Base-by-base conservation (phyloP, 2,113 vertebrate genomes). In the Atrichornis clamosus region DNA sequence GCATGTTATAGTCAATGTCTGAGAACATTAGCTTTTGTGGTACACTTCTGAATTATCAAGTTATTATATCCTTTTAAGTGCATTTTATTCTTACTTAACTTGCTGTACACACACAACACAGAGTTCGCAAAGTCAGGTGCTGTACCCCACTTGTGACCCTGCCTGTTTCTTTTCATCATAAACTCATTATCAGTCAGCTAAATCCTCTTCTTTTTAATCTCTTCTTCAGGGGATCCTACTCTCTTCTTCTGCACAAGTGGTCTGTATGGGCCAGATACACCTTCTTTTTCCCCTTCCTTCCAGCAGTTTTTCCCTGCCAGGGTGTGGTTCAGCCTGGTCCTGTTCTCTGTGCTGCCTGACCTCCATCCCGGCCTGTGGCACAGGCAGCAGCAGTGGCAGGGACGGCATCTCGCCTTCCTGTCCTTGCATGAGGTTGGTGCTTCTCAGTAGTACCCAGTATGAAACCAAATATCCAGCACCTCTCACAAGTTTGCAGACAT, bases 341-440 rank as follows among this genome's bases (percentile, higher is more conserved):
- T 30, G 17, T 73, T 75, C 32, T 80, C 1, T 0, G 6, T 12
- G 3, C 52, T 10, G 4, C 46, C n/a, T 60, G 64, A 32, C n/a
- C 35, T 72, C 21, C 21, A 10, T 72, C 65, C 44, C 4, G 1
- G 62, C 49, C 58, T 75, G 63, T 3, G 2, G 39, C 69, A 68
- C 15, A 35, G 65, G 56, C 68, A 70, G n/a, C 56, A 85, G 56
- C 60, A 44, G 1, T 27, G 37, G 18, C 75, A 52, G 47, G 18
- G 83, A 60, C 70, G 52, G 35, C 35, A 39, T 28, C 52, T 91
- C 47, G 2, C 13, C 30, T n/a, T 67, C 32, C n/a, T 74, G 24
- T 50, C 33, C 23, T 74, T 0, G 0, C 2, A 1, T 35, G 33
- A 63, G 37, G n/a, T 49, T 73, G 26, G 14, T 50, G 7, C 33